Evolutionary conservation across 53 echinoderm and acorn worm genomes (phyloP).

Genomic region (Henricia sp.): DNA sequence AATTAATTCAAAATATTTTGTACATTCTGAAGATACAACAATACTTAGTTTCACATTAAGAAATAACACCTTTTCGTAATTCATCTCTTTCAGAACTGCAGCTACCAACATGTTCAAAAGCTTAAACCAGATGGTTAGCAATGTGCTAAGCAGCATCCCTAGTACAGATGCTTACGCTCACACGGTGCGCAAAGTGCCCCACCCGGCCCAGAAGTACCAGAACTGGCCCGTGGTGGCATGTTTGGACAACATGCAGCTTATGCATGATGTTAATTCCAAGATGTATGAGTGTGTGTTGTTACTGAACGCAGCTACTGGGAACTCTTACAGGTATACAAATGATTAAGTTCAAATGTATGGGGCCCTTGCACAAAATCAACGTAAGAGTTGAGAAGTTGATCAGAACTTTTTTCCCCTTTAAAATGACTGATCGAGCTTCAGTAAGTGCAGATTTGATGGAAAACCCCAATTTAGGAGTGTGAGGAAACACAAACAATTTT

Average conservation of each 20-base stretch:
- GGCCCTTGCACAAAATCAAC: too few species aligned
- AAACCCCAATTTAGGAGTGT: not conserved
- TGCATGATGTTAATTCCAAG: slow-evolving; percentile 72
- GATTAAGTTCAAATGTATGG: not conserved
- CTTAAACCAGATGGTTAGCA: slow-evolving; percentile 65
- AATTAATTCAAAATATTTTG: too few species aligned
- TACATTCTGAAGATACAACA: too few species aligned
- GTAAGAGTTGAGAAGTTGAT: too few species aligned
- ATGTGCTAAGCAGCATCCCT: slow-evolving; percentile 81
- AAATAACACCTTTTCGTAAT: too few species aligned
- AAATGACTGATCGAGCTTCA: too few species aligned
- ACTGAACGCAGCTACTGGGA: slow-evolving; percentile 18
- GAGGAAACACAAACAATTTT: not conserved
- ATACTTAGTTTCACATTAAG: too few species aligned
- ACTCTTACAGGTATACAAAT: slow-evolving; percentile 38
- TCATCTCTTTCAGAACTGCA: too few species aligned
- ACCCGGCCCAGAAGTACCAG: slow-evolving; percentile 59
- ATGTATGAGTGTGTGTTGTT: slow-evolving; percentile 82
- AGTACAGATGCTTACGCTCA: slow-evolving; percentile 29
- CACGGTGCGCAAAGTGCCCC: slow-evolving; percentile 70
- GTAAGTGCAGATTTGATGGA: too few species aligned
- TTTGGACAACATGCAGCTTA: slow-evolving; percentile 68
- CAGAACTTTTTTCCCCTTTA: too few species aligned
- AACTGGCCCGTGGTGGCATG: slow-evolving; percentile 64
- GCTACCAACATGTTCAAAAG: slow-evolving; percentile 42